Base-by-base conservation (phyloP, 2,113 vertebrate species). In the Amblyopsis rosae region DNA sequence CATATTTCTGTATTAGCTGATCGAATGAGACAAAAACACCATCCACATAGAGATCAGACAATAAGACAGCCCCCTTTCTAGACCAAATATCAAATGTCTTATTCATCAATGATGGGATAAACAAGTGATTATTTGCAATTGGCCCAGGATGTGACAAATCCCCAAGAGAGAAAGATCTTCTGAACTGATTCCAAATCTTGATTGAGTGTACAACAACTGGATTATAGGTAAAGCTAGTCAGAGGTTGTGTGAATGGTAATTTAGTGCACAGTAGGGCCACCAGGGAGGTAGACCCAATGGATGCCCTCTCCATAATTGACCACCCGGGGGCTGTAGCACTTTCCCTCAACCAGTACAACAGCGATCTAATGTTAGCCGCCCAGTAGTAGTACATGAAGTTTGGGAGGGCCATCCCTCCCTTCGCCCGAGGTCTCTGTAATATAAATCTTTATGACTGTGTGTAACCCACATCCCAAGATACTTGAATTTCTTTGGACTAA, bases 151-250 rank as follows among this genome's bases (percentile, higher is more conserved):
- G 35, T n/a, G 60, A 62, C 12, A 47, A 17, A 11, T 47, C 60
- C 45, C 16, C n/a, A 47, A 47, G 41, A 15, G 45, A 62, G n/a
- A 62, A 62, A n/a, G 33, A 48, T 48, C 60, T 62, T 48, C 15
- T 62, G 19, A 49, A 49, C 15, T 62, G 57, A 46, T 67, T 73
- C 64, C 58, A 73, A 16, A 48, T 73, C 49, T 73, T 67, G 46
- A 56, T 16, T 61, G 49, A 62, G 32, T 61, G 58, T 47, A 67
- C 47, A 12, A 61, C 11, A 54, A 66, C 33, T 26, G 50, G 58
- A 12, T 67, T 62, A 53, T 16, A 47, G 10, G 33, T 66, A 3
- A 61, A 61, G 35, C 49, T 61, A 47, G 63, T 61, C 11, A 72
- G 33, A n/a, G 70, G 47, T 49, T 72, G 46, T 54, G n/a, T 54